phyloP scores from a whole-genome alignment of 2,797 vertebrate species.

The Tangara arthus region DNA sequence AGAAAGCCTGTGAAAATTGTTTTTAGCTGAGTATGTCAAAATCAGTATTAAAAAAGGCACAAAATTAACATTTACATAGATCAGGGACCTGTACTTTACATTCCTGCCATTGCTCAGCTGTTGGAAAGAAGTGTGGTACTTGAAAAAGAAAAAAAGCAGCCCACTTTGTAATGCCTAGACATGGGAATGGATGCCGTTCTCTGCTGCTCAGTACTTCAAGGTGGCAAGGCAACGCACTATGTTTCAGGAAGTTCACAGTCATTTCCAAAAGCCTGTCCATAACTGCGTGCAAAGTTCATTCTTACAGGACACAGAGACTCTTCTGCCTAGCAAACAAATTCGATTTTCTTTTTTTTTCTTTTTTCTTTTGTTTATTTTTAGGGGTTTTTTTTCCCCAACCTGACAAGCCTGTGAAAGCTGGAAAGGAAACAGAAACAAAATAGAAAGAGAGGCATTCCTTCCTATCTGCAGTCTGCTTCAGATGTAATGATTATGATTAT shows the following conservation, averaged over 20 bases:
- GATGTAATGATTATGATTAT: background rate
- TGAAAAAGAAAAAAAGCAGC: background rate
- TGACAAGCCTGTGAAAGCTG: background rate
- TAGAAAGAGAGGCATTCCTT: background rate
- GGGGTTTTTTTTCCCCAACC: background rate
- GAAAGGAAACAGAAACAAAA: background rate
- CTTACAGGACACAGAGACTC: background rate
- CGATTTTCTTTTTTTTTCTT: accelerated
- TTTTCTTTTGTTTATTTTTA: background rate
- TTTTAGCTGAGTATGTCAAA: background rate
- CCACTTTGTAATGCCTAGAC: background rate
- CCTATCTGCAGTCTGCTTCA: background rate
- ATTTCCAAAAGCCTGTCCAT: background rate
- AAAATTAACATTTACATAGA: conserved; percentile 30
- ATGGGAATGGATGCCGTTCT: background rate
- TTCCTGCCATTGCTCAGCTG: background rate
- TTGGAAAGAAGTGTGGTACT: background rate
- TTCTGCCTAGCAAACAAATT: background rate
- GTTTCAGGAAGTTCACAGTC: background rate
- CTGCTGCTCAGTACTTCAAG: background rate
- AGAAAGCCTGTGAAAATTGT: conserved; percentile 21
- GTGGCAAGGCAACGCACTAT: background rate
- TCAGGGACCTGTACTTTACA: background rate
- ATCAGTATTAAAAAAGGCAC: background rate
- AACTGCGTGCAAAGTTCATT: background rate